Evolutionary conservation across 2,113 vertebrate species (phyloP).

Genomic region (Leucopsar rothschildi): DNA sequence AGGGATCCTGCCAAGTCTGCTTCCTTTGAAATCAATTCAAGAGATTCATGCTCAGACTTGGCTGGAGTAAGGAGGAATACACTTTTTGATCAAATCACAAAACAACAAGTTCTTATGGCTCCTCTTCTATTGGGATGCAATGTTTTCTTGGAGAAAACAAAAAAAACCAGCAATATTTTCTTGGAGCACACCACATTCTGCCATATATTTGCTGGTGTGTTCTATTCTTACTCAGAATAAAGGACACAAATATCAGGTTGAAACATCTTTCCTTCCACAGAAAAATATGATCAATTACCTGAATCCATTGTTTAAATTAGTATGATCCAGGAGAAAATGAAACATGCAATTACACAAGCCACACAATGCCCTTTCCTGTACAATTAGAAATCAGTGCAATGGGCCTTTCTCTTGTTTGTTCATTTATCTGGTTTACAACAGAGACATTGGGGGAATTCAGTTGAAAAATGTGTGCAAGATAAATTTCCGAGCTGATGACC

Average conservation of each 20-base stretch:
- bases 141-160: neutral
- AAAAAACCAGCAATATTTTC: neutral
- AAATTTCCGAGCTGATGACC: neutral
- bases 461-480: neutral
- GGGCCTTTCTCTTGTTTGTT: neutral
- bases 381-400: neutral
- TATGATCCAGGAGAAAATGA: neutral
- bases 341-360: neutral
- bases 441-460: neutral
- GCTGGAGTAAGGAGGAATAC: neutral
- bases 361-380: neutral
- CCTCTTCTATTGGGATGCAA: neutral
- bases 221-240: neutral
- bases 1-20: constrained; percentile 1
- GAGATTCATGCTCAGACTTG: constrained; percentile 12
- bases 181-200: neutral
- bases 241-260: neutral
- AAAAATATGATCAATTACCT: neutral
- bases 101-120: neutral
- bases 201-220: neutral
- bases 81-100: neutral
- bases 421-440: neutral
- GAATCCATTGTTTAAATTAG: neutral
- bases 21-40: constrained; percentile 11
- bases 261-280: neutral